Conservation (phyloP, 2,797 vertebrate species). For the Alca torda region DNA sequence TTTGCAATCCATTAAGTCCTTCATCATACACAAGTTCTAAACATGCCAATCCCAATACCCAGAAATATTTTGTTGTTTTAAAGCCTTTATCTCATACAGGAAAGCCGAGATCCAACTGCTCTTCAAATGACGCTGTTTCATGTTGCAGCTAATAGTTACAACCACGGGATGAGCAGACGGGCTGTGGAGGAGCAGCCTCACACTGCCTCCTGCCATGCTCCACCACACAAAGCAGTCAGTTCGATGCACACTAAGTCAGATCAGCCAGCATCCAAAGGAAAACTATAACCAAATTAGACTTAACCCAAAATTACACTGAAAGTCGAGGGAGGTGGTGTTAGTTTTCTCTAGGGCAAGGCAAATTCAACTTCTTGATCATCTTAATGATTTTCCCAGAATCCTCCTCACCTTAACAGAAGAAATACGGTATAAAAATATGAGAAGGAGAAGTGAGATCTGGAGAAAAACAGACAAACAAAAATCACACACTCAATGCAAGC, state of each 20-base stretch:
- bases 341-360: neutral
- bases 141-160: neutral
- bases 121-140: neutral
- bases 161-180: rapidly evolving
- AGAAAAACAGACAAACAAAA: neutral
- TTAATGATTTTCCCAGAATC: neutral
- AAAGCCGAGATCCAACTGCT: neutral
- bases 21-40: neutral
- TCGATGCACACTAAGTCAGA: neutral
- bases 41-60: neutral
- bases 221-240: neutral
- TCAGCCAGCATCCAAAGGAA: neutral
- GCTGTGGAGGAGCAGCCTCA: neutral
- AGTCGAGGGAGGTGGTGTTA: neutral
- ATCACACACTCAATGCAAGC: neutral
- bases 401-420: neutral
- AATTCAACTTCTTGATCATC: neutral
- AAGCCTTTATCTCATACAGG: neutral
- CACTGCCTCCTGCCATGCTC: neutral
- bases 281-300: neutral
- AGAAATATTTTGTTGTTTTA: neutral
- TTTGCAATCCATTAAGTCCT: neutral
- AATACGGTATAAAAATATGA: neutral
- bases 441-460: neutral
- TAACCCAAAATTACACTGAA: neutral